Evolutionary conservation across 2,797 vertebrate species (phyloP), one percentile per base, ranked within the genome.

Genomic region (Eleutherodactylus coqui): DNA sequence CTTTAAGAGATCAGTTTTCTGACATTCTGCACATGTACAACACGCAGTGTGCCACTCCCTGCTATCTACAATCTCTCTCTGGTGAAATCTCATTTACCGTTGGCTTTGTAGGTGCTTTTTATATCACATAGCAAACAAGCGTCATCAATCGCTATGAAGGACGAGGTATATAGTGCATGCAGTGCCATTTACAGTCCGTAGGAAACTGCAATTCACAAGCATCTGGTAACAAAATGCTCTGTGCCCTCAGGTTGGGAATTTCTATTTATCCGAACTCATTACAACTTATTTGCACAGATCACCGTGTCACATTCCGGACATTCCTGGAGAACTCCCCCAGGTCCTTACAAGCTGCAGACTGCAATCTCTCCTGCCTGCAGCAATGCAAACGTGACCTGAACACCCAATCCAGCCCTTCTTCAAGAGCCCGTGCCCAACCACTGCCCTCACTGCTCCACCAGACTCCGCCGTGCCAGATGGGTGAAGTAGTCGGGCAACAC

Each of bases 181-280:
- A 47, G 27, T 5, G 29, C 10, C 4, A 38, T n/a, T 67, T 81
- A 80, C 19, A 32, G 60, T 6, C 77, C 21, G 21, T 80, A 29
- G 45, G 43, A 14, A 51, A 51, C n/a, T 13, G n/a, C 32, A 4
- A 1, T 67, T 64, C 67, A 81, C 79, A 17, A 49, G 29, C 8
- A 38, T 7, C 34, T 21, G 9, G 75, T 11, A 47, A 34, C 47
- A 32, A 27, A 69, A 49, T 8, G 16, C 43, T 43, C 80, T 73
- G 32, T 75, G n/a, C 49, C 69, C 69, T 80, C 34, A 45, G 51
- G 67, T 73, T 21, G n/a, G 67, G 67, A 83, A 83, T 83, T 72
- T 73, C 69, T 82, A 13, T 49, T 83, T 75, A 83, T 83, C 69
- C 45, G n/a, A 38, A 24, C 73, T 78, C 60, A 75, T 83, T 58